Conservation (phyloP, 2,797 vertebrate species). For the Syngnathus acus region DNA sequence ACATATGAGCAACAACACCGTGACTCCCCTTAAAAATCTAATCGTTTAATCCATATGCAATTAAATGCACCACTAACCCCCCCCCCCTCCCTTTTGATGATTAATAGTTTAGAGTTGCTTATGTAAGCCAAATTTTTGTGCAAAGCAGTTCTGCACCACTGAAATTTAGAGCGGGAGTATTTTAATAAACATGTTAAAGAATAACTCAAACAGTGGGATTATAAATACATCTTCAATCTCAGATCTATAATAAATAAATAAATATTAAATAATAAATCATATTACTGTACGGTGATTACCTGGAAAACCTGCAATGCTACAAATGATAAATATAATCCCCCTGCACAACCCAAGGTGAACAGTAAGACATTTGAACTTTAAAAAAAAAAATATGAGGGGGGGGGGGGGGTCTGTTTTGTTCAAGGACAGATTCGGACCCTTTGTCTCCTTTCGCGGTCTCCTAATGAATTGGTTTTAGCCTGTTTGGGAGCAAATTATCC, state of each 20-base stretch:
- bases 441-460: conserved; percentile 52
- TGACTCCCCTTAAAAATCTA: neutral
- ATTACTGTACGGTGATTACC: neutral
- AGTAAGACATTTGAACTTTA: conserved; percentile 28
- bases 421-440: conserved; percentile 52
- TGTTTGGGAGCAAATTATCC: conserved; percentile 75
- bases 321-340: neutral
- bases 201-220: neutral
- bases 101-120: neutral
- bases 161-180: too few species aligned
- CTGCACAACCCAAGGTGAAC: conserved; percentile 35
- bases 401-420: conserved; percentile 37
- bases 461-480: conserved; percentile 79
- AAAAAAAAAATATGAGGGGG: conserved; percentile 8
- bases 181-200: neutral
- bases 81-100: neutral
- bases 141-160: neutral
- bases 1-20: neutral
- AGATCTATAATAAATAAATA: too few species aligned
- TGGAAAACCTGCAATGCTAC: neutral
- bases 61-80: conserved; percentile 3
- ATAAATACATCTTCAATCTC: too few species aligned
- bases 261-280: too few species aligned
- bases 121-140: neutral
- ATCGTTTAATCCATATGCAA: conserved; percentile 4